These are phyloP conservation scores for Trisateles emortualis DNA, from an alignment of 2,888 invertebrate genomes.

Conservation along the genomic window DNA sequence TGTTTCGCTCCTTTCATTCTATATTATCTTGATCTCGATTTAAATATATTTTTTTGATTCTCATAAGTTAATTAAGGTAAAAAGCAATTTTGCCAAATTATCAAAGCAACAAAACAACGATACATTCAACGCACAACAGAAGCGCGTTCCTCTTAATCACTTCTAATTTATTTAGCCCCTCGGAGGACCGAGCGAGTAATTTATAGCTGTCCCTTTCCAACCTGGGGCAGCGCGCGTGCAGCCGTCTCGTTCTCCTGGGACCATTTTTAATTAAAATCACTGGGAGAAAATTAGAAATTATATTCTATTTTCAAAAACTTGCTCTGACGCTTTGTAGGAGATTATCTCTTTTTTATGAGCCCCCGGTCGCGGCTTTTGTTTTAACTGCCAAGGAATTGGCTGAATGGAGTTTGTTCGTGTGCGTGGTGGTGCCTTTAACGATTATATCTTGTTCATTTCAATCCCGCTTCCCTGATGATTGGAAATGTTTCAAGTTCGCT, in stretches of 20 bases:
- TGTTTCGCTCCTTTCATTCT: constrained; percentile 4
- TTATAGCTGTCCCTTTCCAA: constrained; percentile 80
- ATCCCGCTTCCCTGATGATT: constrained; percentile 66
- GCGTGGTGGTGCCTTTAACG: constrained; percentile 64
- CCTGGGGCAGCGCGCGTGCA: constrained; percentile 61
- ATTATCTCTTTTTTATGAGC: constrained; percentile 86
- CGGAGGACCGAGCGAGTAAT: constrained; percentile 78
- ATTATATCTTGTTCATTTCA: constrained; percentile 79
- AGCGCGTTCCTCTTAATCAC: constrained; percentile 85
- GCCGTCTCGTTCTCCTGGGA: constrained; percentile 79
- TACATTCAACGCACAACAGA: constrained; percentile 74
- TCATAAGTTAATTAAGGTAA: constrained; percentile 41
- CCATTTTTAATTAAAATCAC: constrained; percentile 87
- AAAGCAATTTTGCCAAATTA: constrained; percentile 54
- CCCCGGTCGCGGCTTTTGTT: constrained; percentile 81
- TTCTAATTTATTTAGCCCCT: constrained; percentile 86
- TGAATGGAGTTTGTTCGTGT: constrained; percentile 74
- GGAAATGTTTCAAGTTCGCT: constrained; percentile 64
- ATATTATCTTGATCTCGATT: not conserved
- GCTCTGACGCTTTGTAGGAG: constrained; percentile 84
- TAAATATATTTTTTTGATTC: constrained; percentile 7
- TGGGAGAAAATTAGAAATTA: constrained; percentile 87
- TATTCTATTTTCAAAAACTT: constrained; percentile 87
- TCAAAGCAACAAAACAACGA: constrained; percentile 73
- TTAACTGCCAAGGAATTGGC: constrained; percentile 81